phyloP scores from a whole-genome alignment of 2,888 invertebrate genomes.

The Plebejus anna region DNA sequence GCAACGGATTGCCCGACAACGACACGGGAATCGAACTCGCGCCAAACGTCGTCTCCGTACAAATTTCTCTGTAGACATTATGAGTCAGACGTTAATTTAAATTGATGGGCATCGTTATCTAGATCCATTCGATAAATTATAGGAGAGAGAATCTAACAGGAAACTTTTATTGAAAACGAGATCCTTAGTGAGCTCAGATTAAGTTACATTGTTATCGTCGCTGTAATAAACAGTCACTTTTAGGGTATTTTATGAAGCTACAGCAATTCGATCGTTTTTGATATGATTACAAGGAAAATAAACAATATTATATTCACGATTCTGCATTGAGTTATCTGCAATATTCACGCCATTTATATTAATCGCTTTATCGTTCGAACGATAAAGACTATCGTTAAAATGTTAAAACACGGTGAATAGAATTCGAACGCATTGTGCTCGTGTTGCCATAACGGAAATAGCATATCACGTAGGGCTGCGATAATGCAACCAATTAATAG shows the following conservation, averaged over 20 bases:
- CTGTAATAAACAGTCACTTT: constrained; percentile 1
- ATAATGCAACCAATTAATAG: constrained; percentile 55
- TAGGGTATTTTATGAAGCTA: not conserved
- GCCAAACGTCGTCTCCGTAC: constrained; percentile 49
- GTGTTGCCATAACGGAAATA: constrained; percentile 41
- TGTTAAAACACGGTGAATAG: constrained; percentile 25
- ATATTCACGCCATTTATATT: not conserved
- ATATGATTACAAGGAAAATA: not conserved
- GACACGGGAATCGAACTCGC: constrained; percentile 64
- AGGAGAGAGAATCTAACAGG: constrained; percentile 7
- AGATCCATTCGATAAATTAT: constrained; percentile 24
- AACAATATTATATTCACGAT: not conserved
- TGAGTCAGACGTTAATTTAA: constrained; percentile 20
- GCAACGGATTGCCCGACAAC: constrained; percentile 59
- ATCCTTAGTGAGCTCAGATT: not conserved
- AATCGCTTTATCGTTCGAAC: constrained; percentile 9
- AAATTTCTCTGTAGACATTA: constrained; percentile 46
- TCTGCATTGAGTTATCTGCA: not conserved
- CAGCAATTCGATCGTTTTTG: not conserved
- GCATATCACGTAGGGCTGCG: constrained; percentile 48
- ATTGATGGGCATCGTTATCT: constrained; percentile 19
- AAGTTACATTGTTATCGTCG: constrained; percentile 10
- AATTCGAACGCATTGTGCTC: constrained; percentile 33
- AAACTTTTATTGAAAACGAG: constrained; percentile 1
- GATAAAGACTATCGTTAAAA: constrained; percentile 20